Percentiles rank a stretch among this genome's conserved stretches.
Evolutionary conservation across 1,140 invertebrate genomes (phyloP).

Genomic region (Rhagoletis pomonella): DNA sequence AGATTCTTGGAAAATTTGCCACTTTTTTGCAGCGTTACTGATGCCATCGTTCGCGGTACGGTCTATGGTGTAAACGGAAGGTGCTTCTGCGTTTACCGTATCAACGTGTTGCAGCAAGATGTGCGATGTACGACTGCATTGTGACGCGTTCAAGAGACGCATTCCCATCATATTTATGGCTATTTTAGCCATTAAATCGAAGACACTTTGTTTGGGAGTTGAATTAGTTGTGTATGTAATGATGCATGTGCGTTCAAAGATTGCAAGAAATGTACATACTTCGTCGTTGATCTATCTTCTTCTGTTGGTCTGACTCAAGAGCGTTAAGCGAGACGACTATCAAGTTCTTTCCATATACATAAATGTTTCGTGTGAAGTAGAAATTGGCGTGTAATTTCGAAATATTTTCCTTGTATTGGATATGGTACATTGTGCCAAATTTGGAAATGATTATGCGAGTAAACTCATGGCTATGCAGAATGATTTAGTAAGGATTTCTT

Average conservation of each 20-base stretch:
- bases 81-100: constrained; percentile 27
- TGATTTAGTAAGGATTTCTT: too few relatives aligned
- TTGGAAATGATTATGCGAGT: too few relatives aligned
- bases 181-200: constrained; percentile 37
- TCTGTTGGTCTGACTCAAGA: not conserved
- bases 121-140: constrained; percentile 31
- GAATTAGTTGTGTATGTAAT: not conserved
- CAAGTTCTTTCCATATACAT: not conserved
- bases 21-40: constrained; percentile 18
- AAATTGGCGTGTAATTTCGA: constrained; percentile 4
- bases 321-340: not conserved
- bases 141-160: constrained; percentile 21
- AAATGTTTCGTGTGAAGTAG: not conserved
- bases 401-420: not conserved
- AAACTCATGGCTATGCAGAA: too few relatives aligned
- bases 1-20: constrained; percentile 49
- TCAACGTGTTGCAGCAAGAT: constrained; percentile 23
- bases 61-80: constrained; percentile 14
- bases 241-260: not conserved
- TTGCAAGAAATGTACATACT: not conserved
- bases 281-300: not conserved
- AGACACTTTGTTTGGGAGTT: constrained; percentile 39
- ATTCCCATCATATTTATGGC: constrained; percentile 51
- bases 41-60: not conserved
- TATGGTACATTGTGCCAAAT: not conserved